A percentile compares a stretch with the other conserved stretches of the same genome.
These are phyloP conservation scores for Papilio polytes DNA, from an alignment of 1,140 invertebrate species.

Conservation along the genomic window DNA sequence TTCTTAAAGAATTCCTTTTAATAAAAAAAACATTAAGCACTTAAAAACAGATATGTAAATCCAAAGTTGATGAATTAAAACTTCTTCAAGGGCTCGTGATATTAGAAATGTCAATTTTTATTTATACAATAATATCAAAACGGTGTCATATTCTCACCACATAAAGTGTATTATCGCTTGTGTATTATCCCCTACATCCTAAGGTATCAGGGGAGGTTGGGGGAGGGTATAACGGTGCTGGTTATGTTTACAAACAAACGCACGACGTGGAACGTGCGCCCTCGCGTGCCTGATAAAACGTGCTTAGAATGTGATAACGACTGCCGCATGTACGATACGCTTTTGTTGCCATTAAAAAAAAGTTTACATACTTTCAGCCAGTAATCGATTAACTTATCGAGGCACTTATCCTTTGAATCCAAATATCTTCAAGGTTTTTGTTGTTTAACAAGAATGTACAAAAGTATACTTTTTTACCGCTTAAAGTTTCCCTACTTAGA, in stretches of 20 bases:
- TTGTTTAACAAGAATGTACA: too few relatives aligned
- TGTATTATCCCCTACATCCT: not conserved
- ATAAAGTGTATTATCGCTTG: not conserved
- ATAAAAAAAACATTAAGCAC: not conserved
- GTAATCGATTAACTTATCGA: not conserved
- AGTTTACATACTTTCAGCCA: conserved; percentile 11
- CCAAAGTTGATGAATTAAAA: not conserved
- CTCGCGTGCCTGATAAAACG: conserved; percentile 22
- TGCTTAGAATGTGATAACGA: conserved; percentile 20
- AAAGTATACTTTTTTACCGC: too few relatives aligned
- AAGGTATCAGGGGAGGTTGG: not conserved
- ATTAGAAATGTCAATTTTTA: conserved; percentile 3
- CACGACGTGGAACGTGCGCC: conserved; percentile 4
- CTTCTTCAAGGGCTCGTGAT: not conserved
- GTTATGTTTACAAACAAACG: conserved; percentile 18
- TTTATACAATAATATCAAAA: not conserved
- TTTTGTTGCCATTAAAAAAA: conserved; percentile 17
- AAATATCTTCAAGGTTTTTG: too few relatives aligned
- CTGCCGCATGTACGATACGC: not conserved
- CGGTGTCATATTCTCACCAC: not conserved
- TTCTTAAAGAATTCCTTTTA: not conserved
- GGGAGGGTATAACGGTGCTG: not conserved
- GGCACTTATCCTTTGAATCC: too few relatives aligned
- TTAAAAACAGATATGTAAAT: conserved; percentile 6
- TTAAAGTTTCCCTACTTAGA: too few relatives aligned